Evolutionary conservation across 2,797 vertebrate genomes (phyloP).

Genomic region (Saxicola maurus): DNA sequence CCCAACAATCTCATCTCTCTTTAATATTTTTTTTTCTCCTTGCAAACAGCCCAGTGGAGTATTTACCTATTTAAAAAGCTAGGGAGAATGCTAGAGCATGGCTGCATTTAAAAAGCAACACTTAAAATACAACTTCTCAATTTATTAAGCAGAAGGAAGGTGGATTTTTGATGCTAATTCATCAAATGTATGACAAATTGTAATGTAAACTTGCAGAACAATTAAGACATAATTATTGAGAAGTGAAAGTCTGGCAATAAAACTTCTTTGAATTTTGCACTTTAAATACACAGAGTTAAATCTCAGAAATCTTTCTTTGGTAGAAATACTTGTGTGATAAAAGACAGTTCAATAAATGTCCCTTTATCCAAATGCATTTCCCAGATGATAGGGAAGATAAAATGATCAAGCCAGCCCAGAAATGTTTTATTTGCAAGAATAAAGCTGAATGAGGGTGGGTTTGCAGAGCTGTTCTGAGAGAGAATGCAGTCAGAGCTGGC

Average conservation of each 20-base stretch:
- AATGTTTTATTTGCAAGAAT: conserved; percentile 5
- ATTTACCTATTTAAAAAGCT: not conserved
- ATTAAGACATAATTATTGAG: conserved; percentile 35
- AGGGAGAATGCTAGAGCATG: not conserved
- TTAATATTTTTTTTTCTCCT: not conserved
- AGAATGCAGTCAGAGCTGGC: not conserved
- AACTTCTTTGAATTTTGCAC: conserved; percentile 44
- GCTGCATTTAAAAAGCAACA: not conserved
- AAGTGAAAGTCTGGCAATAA: conserved; percentile 11
- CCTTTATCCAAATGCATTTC: conserved; percentile 29
- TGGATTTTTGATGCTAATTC: not conserved
- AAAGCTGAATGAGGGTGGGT: not conserved
- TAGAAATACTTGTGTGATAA: conserved; percentile 36
- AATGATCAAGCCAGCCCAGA: not conserved
- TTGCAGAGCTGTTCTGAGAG: not conserved
- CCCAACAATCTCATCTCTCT: not conserved
- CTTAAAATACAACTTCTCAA: not conserved
- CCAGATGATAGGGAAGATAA: conserved; percentile 34
- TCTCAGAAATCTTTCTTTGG: conserved; percentile 9
- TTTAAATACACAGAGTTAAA: conserved; percentile 23
- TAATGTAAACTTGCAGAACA: not conserved
- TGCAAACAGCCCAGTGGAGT: not conserved
- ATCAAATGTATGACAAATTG: not conserved
- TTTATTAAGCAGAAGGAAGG: not conserved
- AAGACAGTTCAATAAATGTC: not conserved